Conservation (phyloP, 2,797 vertebrate species). For the Lemur catta region DNA sequence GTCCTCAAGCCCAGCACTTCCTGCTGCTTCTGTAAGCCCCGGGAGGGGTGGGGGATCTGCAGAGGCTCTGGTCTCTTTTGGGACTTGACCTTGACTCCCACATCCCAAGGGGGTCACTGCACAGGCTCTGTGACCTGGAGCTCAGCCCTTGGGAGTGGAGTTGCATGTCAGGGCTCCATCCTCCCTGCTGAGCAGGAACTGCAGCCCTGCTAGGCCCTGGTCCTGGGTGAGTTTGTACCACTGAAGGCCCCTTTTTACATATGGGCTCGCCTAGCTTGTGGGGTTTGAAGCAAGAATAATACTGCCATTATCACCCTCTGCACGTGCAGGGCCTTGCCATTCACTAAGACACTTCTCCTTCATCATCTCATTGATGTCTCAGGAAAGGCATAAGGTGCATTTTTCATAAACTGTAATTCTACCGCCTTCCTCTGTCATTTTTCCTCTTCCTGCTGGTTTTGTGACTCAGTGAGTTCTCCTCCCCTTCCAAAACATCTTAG, state of each 20-base stretch:
- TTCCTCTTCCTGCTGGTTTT: background rate
- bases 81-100: background rate
- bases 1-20: background rate
- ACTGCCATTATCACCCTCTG: background rate
- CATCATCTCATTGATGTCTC: background rate
- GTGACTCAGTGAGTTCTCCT: background rate
- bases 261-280: background rate
- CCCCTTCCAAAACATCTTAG: background rate
- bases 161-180: background rate
- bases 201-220: background rate
- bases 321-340: background rate
- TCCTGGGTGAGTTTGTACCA: background rate
- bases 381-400: background rate
- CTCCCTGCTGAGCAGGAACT: background rate
- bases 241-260: background rate
- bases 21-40: background rate
- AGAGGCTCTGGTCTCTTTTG: background rate
- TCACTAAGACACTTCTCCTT: background rate
- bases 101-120: background rate
- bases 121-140: background rate
- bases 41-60: background rate
- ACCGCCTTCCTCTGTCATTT: background rate
- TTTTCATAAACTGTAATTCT: slow-evolving; percentile 23
- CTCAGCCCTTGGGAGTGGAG: background rate
- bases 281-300: background rate